Conservation (phyloP, 2,797 vertebrate species). For the Muscicapa comitata region DNA sequence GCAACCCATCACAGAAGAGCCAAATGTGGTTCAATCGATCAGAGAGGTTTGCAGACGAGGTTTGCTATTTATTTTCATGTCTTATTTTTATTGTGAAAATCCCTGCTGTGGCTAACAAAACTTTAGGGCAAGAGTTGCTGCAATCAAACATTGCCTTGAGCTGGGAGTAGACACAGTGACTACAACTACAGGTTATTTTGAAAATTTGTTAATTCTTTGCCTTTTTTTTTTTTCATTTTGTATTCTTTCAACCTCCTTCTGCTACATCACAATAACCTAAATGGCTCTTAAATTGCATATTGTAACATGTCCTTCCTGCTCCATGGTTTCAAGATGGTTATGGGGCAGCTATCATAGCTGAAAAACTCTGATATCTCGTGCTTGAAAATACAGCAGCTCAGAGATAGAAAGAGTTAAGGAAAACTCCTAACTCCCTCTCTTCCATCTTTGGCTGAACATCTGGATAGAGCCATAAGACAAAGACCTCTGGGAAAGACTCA, state of each 20-base stretch:
- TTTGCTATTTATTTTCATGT: not conserved
- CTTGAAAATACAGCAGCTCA: not conserved
- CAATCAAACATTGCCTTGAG: not conserved
- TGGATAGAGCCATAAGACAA: not conserved
- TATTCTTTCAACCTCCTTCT: not conserved
- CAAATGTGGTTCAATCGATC: not conserved
- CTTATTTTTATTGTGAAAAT: slow-evolving; percentile 22
- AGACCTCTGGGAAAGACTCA: not conserved
- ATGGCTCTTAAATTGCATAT: not conserved
- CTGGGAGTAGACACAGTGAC: not conserved
- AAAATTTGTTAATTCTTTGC: not conserved
- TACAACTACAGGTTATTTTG: not conserved
- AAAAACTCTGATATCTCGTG: not conserved
- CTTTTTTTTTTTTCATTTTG: not conserved
- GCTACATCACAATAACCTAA: not conserved
- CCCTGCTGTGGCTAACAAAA: not conserved
- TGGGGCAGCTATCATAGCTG: not conserved
- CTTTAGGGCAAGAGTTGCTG: not conserved
- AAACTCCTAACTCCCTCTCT: not conserved
- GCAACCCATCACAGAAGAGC: not conserved
- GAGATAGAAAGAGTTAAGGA: not conserved
- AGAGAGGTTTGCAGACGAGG: not conserved
- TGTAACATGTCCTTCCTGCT: not conserved
- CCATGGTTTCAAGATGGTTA: not conserved
- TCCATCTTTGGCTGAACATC: not conserved